A percentile compares a stretch with the other conserved stretches of the same genome.
Conservation (phyloP, 1,140 invertebrate genomes). For the Adoxophyes honmai region DNA sequence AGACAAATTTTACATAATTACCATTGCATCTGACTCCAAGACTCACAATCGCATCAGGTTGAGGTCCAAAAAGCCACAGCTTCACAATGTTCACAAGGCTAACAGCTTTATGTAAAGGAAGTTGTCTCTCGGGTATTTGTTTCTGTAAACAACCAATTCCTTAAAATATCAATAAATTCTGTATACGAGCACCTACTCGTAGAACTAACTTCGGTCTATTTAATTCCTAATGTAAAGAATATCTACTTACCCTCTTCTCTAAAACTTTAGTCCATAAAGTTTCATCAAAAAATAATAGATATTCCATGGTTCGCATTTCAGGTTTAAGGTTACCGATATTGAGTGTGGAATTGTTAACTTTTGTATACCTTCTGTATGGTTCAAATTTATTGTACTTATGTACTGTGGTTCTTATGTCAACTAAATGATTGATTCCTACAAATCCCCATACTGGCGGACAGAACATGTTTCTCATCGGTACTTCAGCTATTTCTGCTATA, state of each 20-base stretch:
- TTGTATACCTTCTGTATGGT: conserved; percentile 60
- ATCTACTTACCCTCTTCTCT: conserved; percentile 44
- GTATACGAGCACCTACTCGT: too few relatives aligned
- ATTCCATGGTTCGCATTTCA: conserved; percentile 69
- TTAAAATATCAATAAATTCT: too few relatives aligned
- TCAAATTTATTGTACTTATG: conserved; percentile 65
- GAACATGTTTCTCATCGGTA: conserved; percentile 64
- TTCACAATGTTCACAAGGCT: conserved; percentile 59
- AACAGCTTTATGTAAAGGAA: conserved; percentile 52
- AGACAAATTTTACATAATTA: conserved; percentile 32
- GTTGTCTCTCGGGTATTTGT: conserved; percentile 21
- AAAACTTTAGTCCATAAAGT: conserved; percentile 47
- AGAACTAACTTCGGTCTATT: too few relatives aligned
- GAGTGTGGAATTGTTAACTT: conserved; percentile 59
- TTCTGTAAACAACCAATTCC: conserved; percentile 20
- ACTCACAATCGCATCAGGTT: conserved; percentile 53
- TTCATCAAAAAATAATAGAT: conserved; percentile 61
- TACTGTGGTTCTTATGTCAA: conserved; percentile 67
- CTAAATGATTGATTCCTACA: conserved; percentile 71
- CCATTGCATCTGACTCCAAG: conserved; percentile 72
- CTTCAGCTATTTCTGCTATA: conserved; percentile 56
- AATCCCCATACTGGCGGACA: conserved; percentile 78
- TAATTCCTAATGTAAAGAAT: conserved; percentile 21
- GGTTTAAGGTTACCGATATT: conserved; percentile 62
- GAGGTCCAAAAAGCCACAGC: conserved; percentile 60